These are phyloP conservation scores for Meriones psammophilus DNA, from an alignment of 2,797 vertebrate species.

Conservation along the genomic window DNA sequence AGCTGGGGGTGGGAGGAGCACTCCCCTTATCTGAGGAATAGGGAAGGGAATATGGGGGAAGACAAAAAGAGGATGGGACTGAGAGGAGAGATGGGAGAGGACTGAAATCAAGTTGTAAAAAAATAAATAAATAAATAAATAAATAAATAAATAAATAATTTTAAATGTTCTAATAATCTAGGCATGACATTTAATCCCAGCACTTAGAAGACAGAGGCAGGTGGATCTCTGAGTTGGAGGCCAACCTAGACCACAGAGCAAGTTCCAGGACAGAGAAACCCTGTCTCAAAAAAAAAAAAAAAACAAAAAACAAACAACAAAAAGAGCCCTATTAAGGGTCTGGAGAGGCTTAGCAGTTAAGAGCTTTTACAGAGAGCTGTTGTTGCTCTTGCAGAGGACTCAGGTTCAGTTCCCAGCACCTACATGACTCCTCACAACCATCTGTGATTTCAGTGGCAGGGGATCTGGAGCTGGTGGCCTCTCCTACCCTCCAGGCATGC, in stretches of 20 bases:
- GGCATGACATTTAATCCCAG: background rate
- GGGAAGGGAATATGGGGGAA: too few species aligned
- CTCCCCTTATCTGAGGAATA: too few species aligned
- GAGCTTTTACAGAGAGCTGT: too few species aligned
- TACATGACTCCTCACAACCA: background rate
- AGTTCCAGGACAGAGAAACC: background rate
- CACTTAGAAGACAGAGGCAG: background rate
- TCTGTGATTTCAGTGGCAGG: background rate
- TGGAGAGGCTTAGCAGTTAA: background rate
- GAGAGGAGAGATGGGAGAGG: too few species aligned
- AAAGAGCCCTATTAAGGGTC: background rate
- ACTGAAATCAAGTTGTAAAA: too few species aligned
- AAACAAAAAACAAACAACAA: too few species aligned
- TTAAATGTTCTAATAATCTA: background rate
- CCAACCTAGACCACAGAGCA: background rate
- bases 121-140: too few species aligned
- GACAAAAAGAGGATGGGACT: too few species aligned
- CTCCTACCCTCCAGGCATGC: too few species aligned
- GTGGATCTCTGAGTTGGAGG: background rate
- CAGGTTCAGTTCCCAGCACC: background rate
- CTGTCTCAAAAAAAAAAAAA: background rate
- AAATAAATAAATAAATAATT: too few species aligned
- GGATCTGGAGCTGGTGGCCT: too few species aligned
- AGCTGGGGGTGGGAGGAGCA: too few species aligned
- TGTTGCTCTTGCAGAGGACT: background rate